Evolutionary conservation across 37 sponge, comb jelly and placozoan species (phyloP), one percentile per base, ranked within the genome.

Genomic region (Theonella swinhoei): DNA sequence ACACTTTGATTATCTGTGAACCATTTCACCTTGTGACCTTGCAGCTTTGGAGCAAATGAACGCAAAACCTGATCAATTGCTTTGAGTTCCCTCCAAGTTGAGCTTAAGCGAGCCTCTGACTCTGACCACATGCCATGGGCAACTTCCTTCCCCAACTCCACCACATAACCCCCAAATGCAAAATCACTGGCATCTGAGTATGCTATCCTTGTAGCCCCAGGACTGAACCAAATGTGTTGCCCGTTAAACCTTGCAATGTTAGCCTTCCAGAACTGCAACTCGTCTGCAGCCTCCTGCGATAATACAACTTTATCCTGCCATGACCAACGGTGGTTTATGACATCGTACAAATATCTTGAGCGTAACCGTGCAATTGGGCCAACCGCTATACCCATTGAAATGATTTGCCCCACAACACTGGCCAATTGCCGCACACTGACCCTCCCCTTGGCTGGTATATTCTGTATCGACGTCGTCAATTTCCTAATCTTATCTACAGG

Each of bases 1-100:
- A 72, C 73, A 72, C n/a, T 36, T 23, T 72, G 73, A 36, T 79
- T 79, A 37, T 79, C 80, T 0, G 80, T 64, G 68, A 72, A 74
- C 74, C 75, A 74, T 5, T 28, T 47, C 34, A 83, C 64, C 23
- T 31, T 30, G 20, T 38, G 11, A 61, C 39, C 40, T 25, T 5
- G 24, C 42, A 83, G 3, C 64, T 72, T 72, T 26, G 24, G 2
- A 58, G 74, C 75, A 32, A 83, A 29, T 5, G 74, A 71, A 31
- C 31, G 17, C 0, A 83, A 40, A 2, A 83, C 83, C 24, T 31
- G 4, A 7, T 9, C 26, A 37, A 74, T 65, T 59, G 83, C 83
- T 20, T 26, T 62, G 0, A 83, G 74, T 75, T 83, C 83, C 20
- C 74, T 70, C 74, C 64, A 63, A 2, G 64, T 63, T n/a, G 64